These are phyloP conservation scores for Eubasilissa regina DNA, from an alignment of 1,140 invertebrate species.

Conservation along the genomic window DNA sequence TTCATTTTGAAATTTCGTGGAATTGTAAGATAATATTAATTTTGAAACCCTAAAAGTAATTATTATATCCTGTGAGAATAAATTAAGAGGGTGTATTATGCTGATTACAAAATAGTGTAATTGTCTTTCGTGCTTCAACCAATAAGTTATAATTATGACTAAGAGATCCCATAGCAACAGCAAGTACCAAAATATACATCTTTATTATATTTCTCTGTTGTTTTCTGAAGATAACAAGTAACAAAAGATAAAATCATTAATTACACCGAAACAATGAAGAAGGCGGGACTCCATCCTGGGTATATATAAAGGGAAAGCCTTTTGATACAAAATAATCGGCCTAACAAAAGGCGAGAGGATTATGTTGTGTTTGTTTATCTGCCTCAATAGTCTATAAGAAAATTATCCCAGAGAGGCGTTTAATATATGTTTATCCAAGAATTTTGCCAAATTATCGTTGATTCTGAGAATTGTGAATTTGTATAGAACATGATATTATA, in stretches of 20 bases:
- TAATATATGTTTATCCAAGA: conserved; percentile 27
- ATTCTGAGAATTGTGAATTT: too few relatives aligned
- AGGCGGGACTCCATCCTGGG: conserved; percentile 51
- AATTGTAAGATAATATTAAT: too few relatives aligned
- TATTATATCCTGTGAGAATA: too few relatives aligned
- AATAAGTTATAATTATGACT: conserved; percentile 23
- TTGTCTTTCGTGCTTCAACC: neutral
- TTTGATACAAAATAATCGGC: conserved; percentile 58
- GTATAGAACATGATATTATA: too few relatives aligned
- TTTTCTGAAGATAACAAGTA: conserved; percentile 43
- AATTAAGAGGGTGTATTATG: too few relatives aligned
- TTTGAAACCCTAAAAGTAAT: too few relatives aligned
- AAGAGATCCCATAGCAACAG: conserved; percentile 1
- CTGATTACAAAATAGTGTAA: too few relatives aligned
- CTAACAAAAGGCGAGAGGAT: conserved; percentile 43
- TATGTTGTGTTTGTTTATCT: conserved; percentile 57
- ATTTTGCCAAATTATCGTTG: neutral
- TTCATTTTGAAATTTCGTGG: too few relatives aligned
- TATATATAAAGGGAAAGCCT: conserved; percentile 47
- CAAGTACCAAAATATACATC: conserved; percentile 8
- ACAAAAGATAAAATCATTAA: conserved; percentile 61
- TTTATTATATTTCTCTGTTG: conserved; percentile 47
- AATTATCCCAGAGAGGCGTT: conserved; percentile 40
- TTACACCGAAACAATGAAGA: conserved; percentile 58
- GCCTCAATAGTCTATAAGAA: conserved; percentile 53